Evolutionary conservation across 2,113 vertebrate genomes (phyloP), one percentile per base, ranked within the genome.

Genomic region (Scalopus aquaticus): DNA sequence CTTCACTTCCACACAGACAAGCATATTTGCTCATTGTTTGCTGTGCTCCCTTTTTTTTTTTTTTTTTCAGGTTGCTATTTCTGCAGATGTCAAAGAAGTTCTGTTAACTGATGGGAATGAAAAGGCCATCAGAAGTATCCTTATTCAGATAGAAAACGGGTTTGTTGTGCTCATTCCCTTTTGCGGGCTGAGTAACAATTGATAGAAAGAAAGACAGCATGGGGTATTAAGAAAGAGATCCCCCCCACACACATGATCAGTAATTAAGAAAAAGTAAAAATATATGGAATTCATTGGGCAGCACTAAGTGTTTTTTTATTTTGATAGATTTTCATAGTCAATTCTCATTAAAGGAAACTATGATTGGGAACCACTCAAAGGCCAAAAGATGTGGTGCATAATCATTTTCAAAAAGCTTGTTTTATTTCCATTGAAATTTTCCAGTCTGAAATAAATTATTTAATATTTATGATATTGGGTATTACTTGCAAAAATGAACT

Each of bases 101-200:
- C 98, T 99, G 98, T 99, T 99, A 99, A 99, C 99, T 98, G 99
- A 99, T 99, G 99, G 99, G 98, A 99, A 99, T 98, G 99, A 99
- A 99, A 99, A 99, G 99, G 99, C 99, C 98, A 99, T 99, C 99
- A 99, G 99, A 98, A 99, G 99, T 99, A 99, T 99, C 99, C 99
- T 99, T 99, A 98, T 97, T 98, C 97, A 98, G 98, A 98, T 97
- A 98, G 97, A 98, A 98, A 98, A 98, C 97, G 96, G 98, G 97
- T 98, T 98, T 98, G 98, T 97, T 98, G 97, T 97, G 97, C 94
- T 98, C 93, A 0, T 97, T 98, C 97, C 97, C 97, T 97, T 97
- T 97, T 97, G 95, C 98, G 46, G 90, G 90, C 98, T 95, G 96
- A 96, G 97, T 97, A 98, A 98, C 98, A 98, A 98, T 98, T 96